Conservation (phyloP, 2,797 vertebrate species). For the Oceanodroma leucorhoa region DNA sequence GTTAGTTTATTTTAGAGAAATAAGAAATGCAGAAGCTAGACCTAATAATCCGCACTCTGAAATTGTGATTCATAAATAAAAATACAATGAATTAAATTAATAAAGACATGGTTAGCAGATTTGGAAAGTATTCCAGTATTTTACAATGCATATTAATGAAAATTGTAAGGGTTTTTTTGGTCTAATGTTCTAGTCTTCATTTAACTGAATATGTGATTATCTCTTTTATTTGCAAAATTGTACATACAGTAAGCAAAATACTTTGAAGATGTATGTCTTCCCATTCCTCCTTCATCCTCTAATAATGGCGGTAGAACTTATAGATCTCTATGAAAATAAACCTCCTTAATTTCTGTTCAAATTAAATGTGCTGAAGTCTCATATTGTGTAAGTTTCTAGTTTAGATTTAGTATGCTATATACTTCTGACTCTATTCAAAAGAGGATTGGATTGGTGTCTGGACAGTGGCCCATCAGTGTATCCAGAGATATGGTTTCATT, state of each 20-base stretch:
- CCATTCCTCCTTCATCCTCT: background rate
- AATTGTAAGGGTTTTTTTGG: background rate
- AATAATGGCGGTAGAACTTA: background rate
- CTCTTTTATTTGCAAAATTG: background rate
- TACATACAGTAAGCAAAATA: background rate
- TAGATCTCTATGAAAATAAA: background rate
- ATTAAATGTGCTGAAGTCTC: background rate
- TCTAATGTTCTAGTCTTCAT: background rate
- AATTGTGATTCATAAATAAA: background rate
- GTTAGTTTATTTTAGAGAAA: constrained; percentile 41
- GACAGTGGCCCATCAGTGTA: background rate
- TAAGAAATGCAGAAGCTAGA: background rate
- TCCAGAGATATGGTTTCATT: background rate
- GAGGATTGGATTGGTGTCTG: background rate
- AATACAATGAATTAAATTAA: background rate
- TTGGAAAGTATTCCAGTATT: background rate
- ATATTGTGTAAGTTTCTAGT: background rate
- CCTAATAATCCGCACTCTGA: background rate
- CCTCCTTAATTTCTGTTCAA: background rate
- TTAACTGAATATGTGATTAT: background rate
- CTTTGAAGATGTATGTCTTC: background rate
- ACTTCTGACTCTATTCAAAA: background rate
- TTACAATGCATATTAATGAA: background rate
- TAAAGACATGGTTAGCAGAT: background rate
- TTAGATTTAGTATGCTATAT: background rate